Evolutionary conservation across 92 coral and sea anemone genomes (phyloP).

Genomic region (Phenganax marumi): DNA sequence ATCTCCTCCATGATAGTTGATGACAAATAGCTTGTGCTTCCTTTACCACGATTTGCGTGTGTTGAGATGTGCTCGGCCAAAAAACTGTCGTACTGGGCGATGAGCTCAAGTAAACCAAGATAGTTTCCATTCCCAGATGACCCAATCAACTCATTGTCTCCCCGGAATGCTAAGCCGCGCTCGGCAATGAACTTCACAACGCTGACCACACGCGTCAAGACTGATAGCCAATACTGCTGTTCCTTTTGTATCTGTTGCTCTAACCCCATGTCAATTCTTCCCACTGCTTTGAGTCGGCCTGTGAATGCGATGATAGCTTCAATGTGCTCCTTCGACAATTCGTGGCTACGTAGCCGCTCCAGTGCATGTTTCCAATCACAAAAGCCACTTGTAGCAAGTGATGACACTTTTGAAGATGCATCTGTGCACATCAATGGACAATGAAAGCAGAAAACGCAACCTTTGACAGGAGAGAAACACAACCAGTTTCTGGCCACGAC

Average conservation of each 20-base stretch:
- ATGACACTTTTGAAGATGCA: not conserved
- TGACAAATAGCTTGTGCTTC: not conserved
- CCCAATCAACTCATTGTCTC: not conserved
- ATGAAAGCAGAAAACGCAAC: not conserved
- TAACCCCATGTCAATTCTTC: not conserved
- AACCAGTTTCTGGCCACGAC: not conserved
- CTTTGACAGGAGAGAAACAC: slow-evolving; percentile 1
- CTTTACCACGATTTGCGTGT: not conserved
- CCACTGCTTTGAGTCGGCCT: not conserved
- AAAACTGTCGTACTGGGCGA: no score
- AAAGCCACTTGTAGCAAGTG: not conserved
- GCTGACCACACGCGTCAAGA: not conserved
- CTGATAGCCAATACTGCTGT: not conserved
- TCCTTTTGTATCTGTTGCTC: not conserved
- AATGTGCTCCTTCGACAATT: slow-evolving; percentile 9
- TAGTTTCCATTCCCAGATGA: not conserved
- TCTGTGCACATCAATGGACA: not conserved
- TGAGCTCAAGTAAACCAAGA: no score
- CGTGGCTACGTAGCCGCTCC: not conserved
- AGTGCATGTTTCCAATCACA: not conserved
- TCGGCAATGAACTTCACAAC: not conserved
- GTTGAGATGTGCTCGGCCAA: no score
- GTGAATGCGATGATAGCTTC: not conserved
- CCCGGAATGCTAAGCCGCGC: not conserved
- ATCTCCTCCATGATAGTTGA: slow-evolving; percentile 15